Percentiles rank a stretch among this genome's conserved stretches.
These are phyloP conservation scores for Xiphydria camelus DNA, from an alignment of 2,888 invertebrate species.

Conservation along the genomic window DNA sequence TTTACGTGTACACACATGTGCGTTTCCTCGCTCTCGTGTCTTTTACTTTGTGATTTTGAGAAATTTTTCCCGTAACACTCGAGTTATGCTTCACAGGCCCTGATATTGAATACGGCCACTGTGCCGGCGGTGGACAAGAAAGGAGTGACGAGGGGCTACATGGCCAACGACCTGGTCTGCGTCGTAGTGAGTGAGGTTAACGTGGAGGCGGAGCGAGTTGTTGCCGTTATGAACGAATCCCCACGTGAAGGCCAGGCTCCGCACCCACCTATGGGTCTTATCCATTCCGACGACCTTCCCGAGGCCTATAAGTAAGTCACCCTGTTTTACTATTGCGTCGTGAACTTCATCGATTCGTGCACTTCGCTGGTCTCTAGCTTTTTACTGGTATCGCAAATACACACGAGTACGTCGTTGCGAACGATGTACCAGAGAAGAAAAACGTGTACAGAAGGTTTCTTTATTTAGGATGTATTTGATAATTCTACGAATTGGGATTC, in stretches of 20 bases:
- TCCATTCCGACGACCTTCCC: conserved; percentile 81
- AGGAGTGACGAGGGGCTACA: conserved; percentile 75
- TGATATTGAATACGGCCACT: conserved; percentile 60
- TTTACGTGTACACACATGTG: no score
- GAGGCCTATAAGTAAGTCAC: conserved; percentile 79
- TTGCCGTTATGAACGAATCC: conserved; percentile 83
- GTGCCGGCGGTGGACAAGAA: conserved; percentile 81
- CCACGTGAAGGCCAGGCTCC: conserved; percentile 73
- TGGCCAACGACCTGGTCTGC: conserved; percentile 82
- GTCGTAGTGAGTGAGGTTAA: conserved; percentile 87
- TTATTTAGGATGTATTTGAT: no score
- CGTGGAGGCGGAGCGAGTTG: conserved; percentile 84
- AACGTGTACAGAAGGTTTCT: no score
- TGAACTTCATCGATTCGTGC: no score
- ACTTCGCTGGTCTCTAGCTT: no score
- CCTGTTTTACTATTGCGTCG: no score
- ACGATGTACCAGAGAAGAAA: no score
- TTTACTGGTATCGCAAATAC: no score
- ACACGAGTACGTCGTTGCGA: no score
- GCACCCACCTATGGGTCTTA: conserved; percentile 78
- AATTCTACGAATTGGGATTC: no score
- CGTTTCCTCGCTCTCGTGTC: no score
- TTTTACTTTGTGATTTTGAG: no score
- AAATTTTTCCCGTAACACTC: neutral
- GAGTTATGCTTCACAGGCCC: conserved; percentile 38